Evolutionary conservation across 2,797 vertebrate species (phyloP), one percentile per base, ranked within the genome.

Genomic region (Rhinophrynus dorsalis): DNA sequence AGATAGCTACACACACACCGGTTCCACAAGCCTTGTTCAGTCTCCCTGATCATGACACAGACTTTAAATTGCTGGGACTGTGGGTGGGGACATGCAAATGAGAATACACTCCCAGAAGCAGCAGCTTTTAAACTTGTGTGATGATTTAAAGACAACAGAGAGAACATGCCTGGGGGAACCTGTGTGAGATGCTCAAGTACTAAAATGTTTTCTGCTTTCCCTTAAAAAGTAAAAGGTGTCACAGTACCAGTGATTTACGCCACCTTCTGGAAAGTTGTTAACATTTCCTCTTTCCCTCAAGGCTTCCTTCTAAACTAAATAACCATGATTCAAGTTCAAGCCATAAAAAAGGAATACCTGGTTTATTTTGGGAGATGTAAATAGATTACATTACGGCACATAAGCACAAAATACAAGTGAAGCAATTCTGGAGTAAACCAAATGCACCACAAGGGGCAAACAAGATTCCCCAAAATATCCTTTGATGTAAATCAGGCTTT

Each of bases 181-280:
- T 27, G 29, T 2, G 42, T 2, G 5, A 54, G 13, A 21, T 21
- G 32, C 6, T 9, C n/a, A 18, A 27, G 21, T 11, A 24, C 3
- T 24, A 6, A 9, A 11, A 27, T 40, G 6, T 61, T 32, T 44
- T 35, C 37, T 48, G 30, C 35, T 32, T 72, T 72, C 23, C 68
- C 68, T 50, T 72, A 72, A 72, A 72, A 58, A 65, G 68, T 51
- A 48, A 72, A 50, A 35, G 9, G 18, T 58, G 60, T 40, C 68
- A 65, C 3, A 6, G 27, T 11, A 23, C 23, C 15, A 3, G 32
- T 72, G 60, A 72, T 57, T 51, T 72, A 72, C 17, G 2, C 32
- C 32, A 47, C 6, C 52, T 2, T 21, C 20, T 47, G 55, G 55
- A 58, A 58, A 13, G n/a, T 2, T 38, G 55, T 42, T 58, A 42